Conservation (phyloP, 2,113 vertebrate species). For the Pangasianodon hypophthalmus region DNA sequence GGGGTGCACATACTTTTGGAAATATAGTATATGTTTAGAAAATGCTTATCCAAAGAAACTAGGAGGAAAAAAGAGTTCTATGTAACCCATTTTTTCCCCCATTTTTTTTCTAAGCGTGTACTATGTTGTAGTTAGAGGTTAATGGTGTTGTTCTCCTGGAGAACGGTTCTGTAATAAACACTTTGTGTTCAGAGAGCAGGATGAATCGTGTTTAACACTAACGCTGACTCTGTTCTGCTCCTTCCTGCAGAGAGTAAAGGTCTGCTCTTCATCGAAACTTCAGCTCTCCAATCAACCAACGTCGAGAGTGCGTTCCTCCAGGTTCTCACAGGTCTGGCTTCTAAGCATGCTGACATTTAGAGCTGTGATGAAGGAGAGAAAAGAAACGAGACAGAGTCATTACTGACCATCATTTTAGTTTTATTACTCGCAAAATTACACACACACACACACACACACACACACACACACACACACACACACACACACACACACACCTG, state of each 20-base stretch:
- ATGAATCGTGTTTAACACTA: background rate
- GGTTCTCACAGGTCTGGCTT: slow-evolving; percentile 84
- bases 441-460: background rate
- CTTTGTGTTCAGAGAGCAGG: background rate
- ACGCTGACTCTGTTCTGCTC: slow-evolving; percentile 51
- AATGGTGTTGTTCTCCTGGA: background rate
- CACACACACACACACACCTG: background rate
- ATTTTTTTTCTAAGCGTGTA: background rate
- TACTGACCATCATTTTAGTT: background rate
- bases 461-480: background rate
- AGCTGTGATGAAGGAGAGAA: background rate
- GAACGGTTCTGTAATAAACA: background rate
- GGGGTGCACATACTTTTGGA: background rate
- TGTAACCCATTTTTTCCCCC: background rate
- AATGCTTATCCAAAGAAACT: background rate
- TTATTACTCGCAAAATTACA: no score
- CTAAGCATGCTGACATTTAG: background rate
- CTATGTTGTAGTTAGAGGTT: background rate
- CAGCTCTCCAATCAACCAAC: slow-evolving; percentile 92
- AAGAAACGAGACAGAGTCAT: background rate
- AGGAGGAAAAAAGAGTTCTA: background rate
- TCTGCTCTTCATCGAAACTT: slow-evolving; percentile 93
- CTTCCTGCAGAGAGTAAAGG: slow-evolving; percentile 83
- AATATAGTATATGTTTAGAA: background rate
- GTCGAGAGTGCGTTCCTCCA: slow-evolving; percentile 94